Evolutionary conservation across 2,888 invertebrate genomes (phyloP).

Genomic region (Epirrhoe alternata): DNA sequence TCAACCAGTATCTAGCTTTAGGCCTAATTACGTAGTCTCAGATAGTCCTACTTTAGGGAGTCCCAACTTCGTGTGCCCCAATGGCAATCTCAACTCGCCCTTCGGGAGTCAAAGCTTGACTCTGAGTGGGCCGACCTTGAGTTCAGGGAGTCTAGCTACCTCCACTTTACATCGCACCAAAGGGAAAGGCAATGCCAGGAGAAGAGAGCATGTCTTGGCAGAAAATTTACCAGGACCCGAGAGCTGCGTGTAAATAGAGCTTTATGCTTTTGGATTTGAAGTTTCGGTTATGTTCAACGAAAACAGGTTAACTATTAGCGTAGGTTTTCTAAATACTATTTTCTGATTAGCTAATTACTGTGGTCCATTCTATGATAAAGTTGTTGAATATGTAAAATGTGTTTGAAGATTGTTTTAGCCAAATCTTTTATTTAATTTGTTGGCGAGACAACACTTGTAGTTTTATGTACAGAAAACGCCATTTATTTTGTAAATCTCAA

Average conservation of each 20-base stretch:
- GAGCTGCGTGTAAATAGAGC: constrained; percentile 89
- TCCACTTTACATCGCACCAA: constrained; percentile 80
- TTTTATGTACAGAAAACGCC: constrained; percentile 18
- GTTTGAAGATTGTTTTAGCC: constrained; percentile 41
- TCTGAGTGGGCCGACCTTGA: constrained; percentile 76
- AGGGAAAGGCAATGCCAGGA: constrained; percentile 80
- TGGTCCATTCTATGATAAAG: constrained; percentile 42
- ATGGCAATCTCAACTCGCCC: constrained; percentile 73
- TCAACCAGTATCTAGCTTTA: constrained; percentile 70
- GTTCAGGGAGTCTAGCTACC: constrained; percentile 75
- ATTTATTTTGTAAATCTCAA: constrained; percentile 16
- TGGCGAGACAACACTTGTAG: constrained; percentile 46
- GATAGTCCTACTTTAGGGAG: constrained; percentile 80
- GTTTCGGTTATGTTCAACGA: constrained; percentile 47
- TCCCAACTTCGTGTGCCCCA: constrained; percentile 80
- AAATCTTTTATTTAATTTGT: constrained; percentile 42
- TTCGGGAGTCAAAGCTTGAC: constrained; percentile 74
- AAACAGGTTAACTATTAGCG: constrained; percentile 49
- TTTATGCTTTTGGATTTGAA: constrained; percentile 46
- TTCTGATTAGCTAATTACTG: constrained; percentile 40
- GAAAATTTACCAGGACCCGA: constrained; percentile 95
- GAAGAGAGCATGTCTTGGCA: constrained; percentile 92
- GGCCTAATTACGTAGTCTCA: constrained; percentile 71
- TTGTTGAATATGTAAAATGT: constrained; percentile 37
- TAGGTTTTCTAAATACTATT: constrained; percentile 48